Base-by-base conservation (phyloP, 2,797 vertebrate species). In the Myotis vivesi region DNA sequence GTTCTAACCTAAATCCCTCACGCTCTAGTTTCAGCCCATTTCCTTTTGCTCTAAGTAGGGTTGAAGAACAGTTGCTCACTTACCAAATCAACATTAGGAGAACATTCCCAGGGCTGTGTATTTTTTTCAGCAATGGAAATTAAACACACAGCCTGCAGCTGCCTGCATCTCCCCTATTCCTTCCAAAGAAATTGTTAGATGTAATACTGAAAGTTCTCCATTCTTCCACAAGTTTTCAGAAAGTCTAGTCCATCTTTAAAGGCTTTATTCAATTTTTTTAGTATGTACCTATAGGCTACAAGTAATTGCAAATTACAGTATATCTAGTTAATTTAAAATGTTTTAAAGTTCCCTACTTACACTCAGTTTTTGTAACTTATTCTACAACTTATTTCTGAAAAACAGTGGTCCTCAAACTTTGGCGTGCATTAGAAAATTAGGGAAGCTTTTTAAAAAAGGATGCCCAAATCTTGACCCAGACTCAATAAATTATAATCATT, bases 1-100 rank as follows among this genome's bases (percentile, higher is more conserved):
- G 57, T 96, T 95, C 87, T 94, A 96, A 83, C 82, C 81, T 91
- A 94, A 96, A 96, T 86, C 92, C 95, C 68, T 95, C 91, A 36
- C 0, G 1, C 53, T 89, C 59, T 41, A n/a, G 68, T 93, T 95
- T 87, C 73, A 94, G 87, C 53, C 66, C 16, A 23, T 71, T 95
- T 95, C 75, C 82, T 86, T 89, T 77, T 28, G 44, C 36, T 55
- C 62, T 88, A 87, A 96, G 71, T 25, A 46, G 44, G 55, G 49
- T 4, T 68, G 89, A 88, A 95, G 81, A 95, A 81, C 8, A 94
- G 76, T 66, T 4, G 10, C 44, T 95, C 46, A 71, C 46, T 92
- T 64, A 96, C 59, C 81, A 94, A 92, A 80, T 51, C 49, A 49
- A 86, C 57, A 25, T 82, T 87, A 77, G 57, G 81, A 94, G 85